A percentile compares a stretch with the other conserved stretches of the same genome.
Evolutionary conservation across 2,113 vertebrate genomes (phyloP).

Genomic region (Helogale parvula): DNA sequence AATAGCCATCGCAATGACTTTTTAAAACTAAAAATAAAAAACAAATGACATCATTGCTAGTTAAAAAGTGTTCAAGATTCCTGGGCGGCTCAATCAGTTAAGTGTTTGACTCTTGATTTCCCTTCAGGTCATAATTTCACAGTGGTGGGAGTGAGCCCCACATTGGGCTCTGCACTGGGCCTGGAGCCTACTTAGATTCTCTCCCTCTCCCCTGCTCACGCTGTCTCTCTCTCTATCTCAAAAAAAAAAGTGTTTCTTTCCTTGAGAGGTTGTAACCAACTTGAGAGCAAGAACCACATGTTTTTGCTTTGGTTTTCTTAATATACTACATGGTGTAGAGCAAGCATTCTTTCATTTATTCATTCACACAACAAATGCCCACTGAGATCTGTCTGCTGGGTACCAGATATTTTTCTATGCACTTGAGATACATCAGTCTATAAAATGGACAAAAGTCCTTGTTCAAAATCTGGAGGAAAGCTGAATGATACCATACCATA

Average conservation of each 20-base stretch:
- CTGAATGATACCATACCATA: not conserved
- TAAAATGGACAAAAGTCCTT: not conserved
- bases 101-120: too few species aligned
- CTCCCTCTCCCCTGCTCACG: too few species aligned
- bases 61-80: not conserved
- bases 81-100: too few species aligned
- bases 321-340: not conserved
- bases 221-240: too few species aligned
- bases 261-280: not conserved
- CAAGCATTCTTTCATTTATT: not conserved
- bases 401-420: not conserved
- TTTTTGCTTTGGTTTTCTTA: not conserved
- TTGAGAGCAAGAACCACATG: not conserved
- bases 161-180: too few species aligned
- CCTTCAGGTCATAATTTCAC: too few species aligned
- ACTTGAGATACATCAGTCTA: not conserved
- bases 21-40: not conserved
- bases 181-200: too few species aligned
- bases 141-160: too few species aligned
- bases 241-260: not conserved
- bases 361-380: not conserved
- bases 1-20: not conserved
- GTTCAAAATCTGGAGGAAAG: not conserved
- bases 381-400: not conserved
- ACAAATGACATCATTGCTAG: not conserved